A percentile compares a stretch with the other conserved stretches of the same genome.
Conservation (phyloP, 2,888 invertebrate species). For the Calephelis perditalis region DNA sequence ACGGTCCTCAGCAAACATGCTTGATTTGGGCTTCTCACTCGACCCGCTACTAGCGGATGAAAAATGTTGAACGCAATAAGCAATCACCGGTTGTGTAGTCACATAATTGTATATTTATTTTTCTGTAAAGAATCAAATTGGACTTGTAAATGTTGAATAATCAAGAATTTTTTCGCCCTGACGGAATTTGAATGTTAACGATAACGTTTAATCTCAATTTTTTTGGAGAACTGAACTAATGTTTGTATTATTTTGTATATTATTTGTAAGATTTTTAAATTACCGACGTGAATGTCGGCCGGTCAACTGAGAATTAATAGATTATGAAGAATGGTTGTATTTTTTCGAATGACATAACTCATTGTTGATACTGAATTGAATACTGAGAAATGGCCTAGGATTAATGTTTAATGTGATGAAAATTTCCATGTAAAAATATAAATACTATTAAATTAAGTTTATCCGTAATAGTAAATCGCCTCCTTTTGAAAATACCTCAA, state of each 20-base stretch:
- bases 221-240: conserved; percentile 58
- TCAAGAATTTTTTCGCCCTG: conserved; percentile 55
- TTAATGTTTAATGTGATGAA: conserved; percentile 73
- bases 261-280: conserved; percentile 70
- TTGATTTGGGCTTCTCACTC: conserved; percentile 66
- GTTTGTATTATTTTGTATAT: conserved; percentile 78
- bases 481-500: conserved; percentile 76
- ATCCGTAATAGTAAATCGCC: conserved; percentile 74
- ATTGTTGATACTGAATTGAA: conserved; percentile 68
- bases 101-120: conserved; percentile 72
- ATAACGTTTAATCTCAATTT: conserved; percentile 67
- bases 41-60: conserved; percentile 72
- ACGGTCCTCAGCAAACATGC: conserved; percentile 44
- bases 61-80: conserved; percentile 61
- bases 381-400: conserved; percentile 71
- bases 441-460: conserved; percentile 73
- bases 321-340: conserved; percentile 71
- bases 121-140: conserved; percentile 62
- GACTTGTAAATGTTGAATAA: conserved; percentile 60
- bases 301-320: conserved; percentile 57
- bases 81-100: conserved; percentile 68
- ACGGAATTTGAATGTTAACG: conserved; percentile 54
- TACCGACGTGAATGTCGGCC: conserved; percentile 47
- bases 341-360: conserved; percentile 68
- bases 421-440: conserved; percentile 78